Percentiles rank a stretch among this genome's conserved stretches.
Evolutionary conservation across 2,888 invertebrate genomes (phyloP).

Genomic region (Pardosa pseudoannulata): DNA sequence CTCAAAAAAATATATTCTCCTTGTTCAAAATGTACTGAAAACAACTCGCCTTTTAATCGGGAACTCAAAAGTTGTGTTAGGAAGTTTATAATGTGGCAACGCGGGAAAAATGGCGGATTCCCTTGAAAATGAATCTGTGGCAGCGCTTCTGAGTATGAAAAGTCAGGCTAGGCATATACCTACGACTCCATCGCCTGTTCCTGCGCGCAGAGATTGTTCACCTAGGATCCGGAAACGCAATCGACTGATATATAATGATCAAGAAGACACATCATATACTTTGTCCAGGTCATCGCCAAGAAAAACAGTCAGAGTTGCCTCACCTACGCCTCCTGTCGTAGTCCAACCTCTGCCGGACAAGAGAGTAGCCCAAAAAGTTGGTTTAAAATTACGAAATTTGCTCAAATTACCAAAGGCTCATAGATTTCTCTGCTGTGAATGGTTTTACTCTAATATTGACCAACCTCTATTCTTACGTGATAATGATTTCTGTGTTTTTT

Average conservation of each 20-base stretch:
- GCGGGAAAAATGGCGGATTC: slow-evolving; percentile 69
- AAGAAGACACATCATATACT: slow-evolving; percentile 74
- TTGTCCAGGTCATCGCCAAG: slow-evolving; percentile 84
- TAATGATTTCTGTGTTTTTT: slow-evolving; percentile 96
- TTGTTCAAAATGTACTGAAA: not conserved
- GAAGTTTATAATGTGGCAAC: slow-evolving; percentile 56
- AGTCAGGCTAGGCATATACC: slow-evolving; percentile 63
- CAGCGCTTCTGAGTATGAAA: slow-evolving; percentile 72
- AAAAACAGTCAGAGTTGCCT: slow-evolving; percentile 77
- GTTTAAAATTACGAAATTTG: slow-evolving; percentile 90
- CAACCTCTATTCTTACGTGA: slow-evolving; percentile 93
- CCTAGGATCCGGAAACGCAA: slow-evolving; percentile 93
- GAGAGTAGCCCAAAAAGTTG: slow-evolving; percentile 91
- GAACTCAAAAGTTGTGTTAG: slow-evolving; percentile 41
- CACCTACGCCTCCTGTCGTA: slow-evolving; percentile 52
- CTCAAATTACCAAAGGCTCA: slow-evolving; percentile 98
- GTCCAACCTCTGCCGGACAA: slow-evolving; percentile 81
- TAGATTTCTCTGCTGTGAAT: slow-evolving; percentile 99
- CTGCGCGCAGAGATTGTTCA: slow-evolving; percentile 79
- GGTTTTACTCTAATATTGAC: slow-evolving; percentile 99
- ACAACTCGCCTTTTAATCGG: slow-evolving; percentile 27
- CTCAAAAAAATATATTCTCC: too few relatives aligned
- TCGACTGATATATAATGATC: slow-evolving; percentile 91
- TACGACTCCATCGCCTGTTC: slow-evolving; percentile 58
- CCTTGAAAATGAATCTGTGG: slow-evolving; percentile 71